A percentile compares a stretch with the other conserved stretches of the same genome.
These are phyloP conservation scores for Zingel zingel DNA, from an alignment of 2,113 vertebrate genomes.

Conservation along the genomic window DNA sequence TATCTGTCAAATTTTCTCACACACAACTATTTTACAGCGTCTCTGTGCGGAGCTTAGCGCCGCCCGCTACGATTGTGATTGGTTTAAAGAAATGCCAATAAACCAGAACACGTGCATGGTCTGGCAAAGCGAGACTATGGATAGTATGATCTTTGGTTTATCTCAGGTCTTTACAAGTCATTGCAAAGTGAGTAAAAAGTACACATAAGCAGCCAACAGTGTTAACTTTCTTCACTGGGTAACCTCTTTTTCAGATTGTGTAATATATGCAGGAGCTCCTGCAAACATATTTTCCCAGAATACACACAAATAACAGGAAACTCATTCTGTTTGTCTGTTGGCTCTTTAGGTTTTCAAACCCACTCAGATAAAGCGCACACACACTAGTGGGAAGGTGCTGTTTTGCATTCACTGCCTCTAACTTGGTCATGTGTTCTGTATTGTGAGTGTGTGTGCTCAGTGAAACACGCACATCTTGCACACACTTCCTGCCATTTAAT, in stretches of 20 bases:
- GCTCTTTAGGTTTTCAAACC: not conserved
- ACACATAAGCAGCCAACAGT: not conserved
- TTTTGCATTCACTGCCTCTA: constrained; percentile 11
- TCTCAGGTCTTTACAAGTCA: not conserved
- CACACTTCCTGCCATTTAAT: constrained; percentile 15
- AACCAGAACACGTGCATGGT: too few species aligned
- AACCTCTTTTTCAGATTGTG: not conserved
- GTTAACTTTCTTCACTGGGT: not conserved
- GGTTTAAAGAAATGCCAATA: too few species aligned
- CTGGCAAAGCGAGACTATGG: too few species aligned
- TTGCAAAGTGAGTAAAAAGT: not conserved
- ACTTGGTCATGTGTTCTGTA: not conserved
- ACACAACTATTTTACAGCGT: too few species aligned
- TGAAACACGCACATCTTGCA: not conserved
- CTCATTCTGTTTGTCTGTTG: not conserved
- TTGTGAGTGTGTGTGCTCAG: not conserved
- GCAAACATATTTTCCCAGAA: not conserved
- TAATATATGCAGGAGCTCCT: not conserved
- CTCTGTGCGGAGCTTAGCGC: too few species aligned
- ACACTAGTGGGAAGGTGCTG: not conserved
- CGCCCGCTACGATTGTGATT: too few species aligned
- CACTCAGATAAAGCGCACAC: not conserved
- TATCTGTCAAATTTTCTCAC: too few species aligned
- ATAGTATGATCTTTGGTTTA: not conserved
- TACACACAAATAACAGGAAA: not conserved